A percentile compares a stretch with the other conserved stretches of the same genome.
phyloP scores from a whole-genome alignment of 1,140 invertebrate genomes.

The Spodoptera frugiperda region DNA sequence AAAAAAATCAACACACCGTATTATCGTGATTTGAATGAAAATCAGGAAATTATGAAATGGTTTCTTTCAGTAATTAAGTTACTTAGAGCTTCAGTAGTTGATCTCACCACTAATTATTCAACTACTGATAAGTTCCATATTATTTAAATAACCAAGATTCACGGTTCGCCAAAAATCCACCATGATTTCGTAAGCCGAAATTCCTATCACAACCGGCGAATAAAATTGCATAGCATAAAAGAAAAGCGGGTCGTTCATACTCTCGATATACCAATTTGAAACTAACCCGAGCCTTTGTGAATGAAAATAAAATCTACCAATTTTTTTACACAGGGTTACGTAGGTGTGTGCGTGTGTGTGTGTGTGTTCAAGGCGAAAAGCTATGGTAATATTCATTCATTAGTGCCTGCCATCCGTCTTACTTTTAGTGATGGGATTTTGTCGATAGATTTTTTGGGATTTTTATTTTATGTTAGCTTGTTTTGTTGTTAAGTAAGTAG shows the following conservation, averaged over 20 bases:
- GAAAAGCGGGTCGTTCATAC: slow-evolving; percentile 6
- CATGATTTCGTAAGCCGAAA: background rate
- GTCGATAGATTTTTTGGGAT: slow-evolving; percentile 17
- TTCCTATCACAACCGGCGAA: background rate
- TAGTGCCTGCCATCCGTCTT: slow-evolving; percentile 43
- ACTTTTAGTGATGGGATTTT: slow-evolving; percentile 22
- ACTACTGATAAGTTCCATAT: too few relatives aligned
- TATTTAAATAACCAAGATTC: too few relatives aligned
- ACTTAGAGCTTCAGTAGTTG: too few relatives aligned
- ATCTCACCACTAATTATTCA: too few relatives aligned
- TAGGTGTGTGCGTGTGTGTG: slow-evolving; percentile 1
- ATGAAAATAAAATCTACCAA: slow-evolving; percentile 7
- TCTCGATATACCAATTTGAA: slow-evolving; percentile 12
- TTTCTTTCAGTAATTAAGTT: too few relatives aligned
- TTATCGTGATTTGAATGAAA: too few relatives aligned
- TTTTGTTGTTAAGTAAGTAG: background rate
- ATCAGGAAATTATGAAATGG: too few relatives aligned
- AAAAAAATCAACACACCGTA: too few relatives aligned
- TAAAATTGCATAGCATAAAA: slow-evolving; percentile 22
- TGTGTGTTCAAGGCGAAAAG: slow-evolving; percentile 41
- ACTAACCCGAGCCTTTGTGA: background rate
- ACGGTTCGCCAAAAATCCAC: too few relatives aligned
- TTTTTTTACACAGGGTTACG: slow-evolving; percentile 11
- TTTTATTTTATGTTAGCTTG: background rate
- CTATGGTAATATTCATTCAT: slow-evolving; percentile 49